Percentiles rank a stretch among this genome's conserved stretches.
Conservation (phyloP, 2,113 vertebrate genomes). For the Glareola pratincola region DNA sequence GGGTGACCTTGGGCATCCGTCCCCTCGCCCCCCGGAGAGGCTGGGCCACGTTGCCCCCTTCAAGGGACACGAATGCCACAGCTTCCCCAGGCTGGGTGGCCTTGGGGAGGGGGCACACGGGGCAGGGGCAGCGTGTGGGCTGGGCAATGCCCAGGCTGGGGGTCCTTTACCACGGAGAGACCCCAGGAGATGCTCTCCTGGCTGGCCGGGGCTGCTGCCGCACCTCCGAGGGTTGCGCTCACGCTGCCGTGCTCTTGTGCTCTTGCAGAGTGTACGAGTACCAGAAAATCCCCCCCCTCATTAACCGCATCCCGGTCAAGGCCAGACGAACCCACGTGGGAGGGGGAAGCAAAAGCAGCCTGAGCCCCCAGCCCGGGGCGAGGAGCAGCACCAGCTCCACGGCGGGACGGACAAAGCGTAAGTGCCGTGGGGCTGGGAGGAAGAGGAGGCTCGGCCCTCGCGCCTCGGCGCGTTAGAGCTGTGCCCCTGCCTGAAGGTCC, state of each 20-base stretch:
- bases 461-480: fast-evolving
- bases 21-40: not conserved
- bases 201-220: not conserved
- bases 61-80: fast-evolving
- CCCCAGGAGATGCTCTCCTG: not conserved
- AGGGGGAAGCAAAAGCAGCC: slow-evolving; percentile 12
- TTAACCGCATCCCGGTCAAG: slow-evolving; percentile 48
- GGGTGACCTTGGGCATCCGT: fast-evolving
- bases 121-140: not conserved
- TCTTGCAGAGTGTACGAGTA: slow-evolving; percentile 23
- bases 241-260: fast-evolving
- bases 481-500: fast-evolving
- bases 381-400: slow-evolving; percentile 6
- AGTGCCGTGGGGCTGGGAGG: not conserved
- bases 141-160: not conserved
- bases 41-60: fast-evolving
- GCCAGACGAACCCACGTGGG: not conserved
- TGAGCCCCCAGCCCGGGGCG: not conserved
- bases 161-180: not conserved
- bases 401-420: slow-evolving; percentile 1
- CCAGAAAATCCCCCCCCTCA: slow-evolving; percentile 62
- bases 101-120: not conserved
- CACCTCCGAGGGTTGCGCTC: not conserved
- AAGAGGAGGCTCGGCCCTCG: not conserved
- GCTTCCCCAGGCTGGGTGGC: not conserved